Base-by-base conservation (phyloP, 2,797 vertebrate genomes). In the Sebastes dallii region DNA sequence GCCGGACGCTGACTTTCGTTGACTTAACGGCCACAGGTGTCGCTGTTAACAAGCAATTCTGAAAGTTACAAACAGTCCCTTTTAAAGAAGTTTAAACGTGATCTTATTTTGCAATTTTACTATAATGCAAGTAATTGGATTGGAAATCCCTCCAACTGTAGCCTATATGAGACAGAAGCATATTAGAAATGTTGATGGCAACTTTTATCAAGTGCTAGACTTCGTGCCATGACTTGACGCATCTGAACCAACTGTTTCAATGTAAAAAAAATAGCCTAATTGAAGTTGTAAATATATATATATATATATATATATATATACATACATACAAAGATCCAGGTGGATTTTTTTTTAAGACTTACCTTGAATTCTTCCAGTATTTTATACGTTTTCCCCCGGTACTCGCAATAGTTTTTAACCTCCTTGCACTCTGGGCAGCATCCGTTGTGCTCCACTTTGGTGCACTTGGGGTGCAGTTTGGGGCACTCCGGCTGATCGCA, bases 351-450 rank as follows among this genome's bases (percentile, higher is more conserved):
- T 8, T 27, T 11, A 24, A 66, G 46, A 6, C 97, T 94, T 97
- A 99, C 99, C 98, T 99, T 99, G 93, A 99, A 99, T 94, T 99
- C 99, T 88, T 99, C 97, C 95, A 99, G 95, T 92, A 99, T 97
- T 95, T 99, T 99, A 92, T 99, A 99, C 70, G 95, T 99, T 96
- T 99, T 99, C 86, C 97, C 97, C 84, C 97, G 96, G 91, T 99
- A 99, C 96, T 99, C 99, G 96, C 99, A 99, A 96, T 99, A 99
- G 96, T 99, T 99, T 95, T 97, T 99, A 90, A 99, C 97, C 95
- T 99, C 98, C 91, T 99, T 99, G 96, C 99, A 99, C 91, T 99
- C 98, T 1, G 99, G 98, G 91, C 99, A 99, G 93, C 99, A 99
- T 90, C 99, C 99, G 84, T 99, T 99, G 94, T 99, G 97, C 91